phyloP scores from a whole-genome alignment of 2,888 invertebrate species.

The Sinodicranocentrus sp. region DNA sequence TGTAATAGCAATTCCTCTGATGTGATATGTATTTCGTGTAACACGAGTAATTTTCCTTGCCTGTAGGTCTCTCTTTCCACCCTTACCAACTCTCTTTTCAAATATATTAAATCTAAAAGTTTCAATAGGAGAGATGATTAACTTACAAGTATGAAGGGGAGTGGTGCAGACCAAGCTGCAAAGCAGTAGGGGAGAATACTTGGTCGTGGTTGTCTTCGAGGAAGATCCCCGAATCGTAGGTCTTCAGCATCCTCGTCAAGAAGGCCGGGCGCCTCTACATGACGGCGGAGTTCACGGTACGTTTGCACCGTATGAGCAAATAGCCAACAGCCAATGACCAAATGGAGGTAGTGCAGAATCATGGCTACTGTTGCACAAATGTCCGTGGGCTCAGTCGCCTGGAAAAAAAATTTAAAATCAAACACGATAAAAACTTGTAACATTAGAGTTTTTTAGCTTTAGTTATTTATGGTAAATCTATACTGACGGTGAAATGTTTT shows the following conservation, averaged over 20 bases:
- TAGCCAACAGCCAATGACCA: slow-evolving; percentile 86
- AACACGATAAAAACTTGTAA: no score
- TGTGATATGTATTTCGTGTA: no score
- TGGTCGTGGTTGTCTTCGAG: slow-evolving; percentile 78
- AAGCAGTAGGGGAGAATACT: slow-evolving; percentile 79
- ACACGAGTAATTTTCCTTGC: background rate
- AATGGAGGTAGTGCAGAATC: slow-evolving; percentile 85
- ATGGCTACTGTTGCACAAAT: slow-evolving; percentile 85
- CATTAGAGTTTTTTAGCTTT: no score
- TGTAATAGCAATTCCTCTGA: background rate
- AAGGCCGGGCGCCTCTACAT: slow-evolving; percentile 70
- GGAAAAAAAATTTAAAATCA: slow-evolving; percentile 44
- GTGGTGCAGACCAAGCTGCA: slow-evolving; percentile 83
- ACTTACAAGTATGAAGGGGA: slow-evolving; percentile 84
- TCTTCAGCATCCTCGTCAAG: slow-evolving; percentile 66
- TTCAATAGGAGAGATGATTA: slow-evolving; percentile 28
- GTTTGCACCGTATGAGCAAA: slow-evolving; percentile 81
- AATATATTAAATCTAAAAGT: slow-evolving; percentile 55
- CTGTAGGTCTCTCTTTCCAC: background rate
- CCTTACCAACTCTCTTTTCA: background rate
- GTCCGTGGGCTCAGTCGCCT: slow-evolving; percentile 83
- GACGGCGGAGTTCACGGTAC: slow-evolving; percentile 81
- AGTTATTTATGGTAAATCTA: no score
- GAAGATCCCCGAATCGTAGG: slow-evolving; percentile 78
- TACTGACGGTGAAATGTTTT: no score